Evolutionary conservation across 2,888 invertebrate species (phyloP).

Genomic region (Ferrisia virgata): DNA sequence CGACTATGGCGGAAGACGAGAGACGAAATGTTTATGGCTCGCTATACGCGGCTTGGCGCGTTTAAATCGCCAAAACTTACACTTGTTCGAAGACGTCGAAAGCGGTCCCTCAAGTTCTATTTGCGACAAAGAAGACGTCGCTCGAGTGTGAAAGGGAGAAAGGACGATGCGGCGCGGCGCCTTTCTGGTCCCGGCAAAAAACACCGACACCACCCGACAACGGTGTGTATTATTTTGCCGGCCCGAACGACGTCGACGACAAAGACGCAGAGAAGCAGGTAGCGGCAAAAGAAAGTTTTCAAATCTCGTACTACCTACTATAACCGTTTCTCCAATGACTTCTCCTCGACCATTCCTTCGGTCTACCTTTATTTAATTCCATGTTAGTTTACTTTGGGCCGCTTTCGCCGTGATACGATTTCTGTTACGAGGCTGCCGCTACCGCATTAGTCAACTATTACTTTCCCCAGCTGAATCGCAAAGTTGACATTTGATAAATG

Average conservation of each 20-base stretch:
- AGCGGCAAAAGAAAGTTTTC: constrained; percentile 20
- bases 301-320: neutral
- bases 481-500: constrained; percentile 30
- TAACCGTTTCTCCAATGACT: constrained; percentile 4
- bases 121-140: neutral
- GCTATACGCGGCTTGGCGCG: constrained; percentile 21
- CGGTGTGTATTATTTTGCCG: neutral
- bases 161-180: neutral
- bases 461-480: constrained; percentile 23
- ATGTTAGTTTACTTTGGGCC: neutral
- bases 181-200: neutral
- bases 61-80: constrained; percentile 23
- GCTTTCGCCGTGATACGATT: neutral
- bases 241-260: neutral
- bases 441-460: constrained; percentile 13
- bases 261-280: too few relatives aligned
- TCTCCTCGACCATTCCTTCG: neutral
- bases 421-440: neutral
- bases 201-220: neutral
- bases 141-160: neutral
- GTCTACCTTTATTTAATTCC: constrained; percentile 28
- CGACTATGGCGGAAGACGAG: neutral
- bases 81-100: constrained; percentile 22
- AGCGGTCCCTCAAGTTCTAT: constrained; percentile 28
- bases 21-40: constrained; percentile 1